Percentiles rank a stretch among this genome's conserved stretches.
Conservation (phyloP, 2,888 invertebrate genomes). For the Conchocele bisecta region DNA sequence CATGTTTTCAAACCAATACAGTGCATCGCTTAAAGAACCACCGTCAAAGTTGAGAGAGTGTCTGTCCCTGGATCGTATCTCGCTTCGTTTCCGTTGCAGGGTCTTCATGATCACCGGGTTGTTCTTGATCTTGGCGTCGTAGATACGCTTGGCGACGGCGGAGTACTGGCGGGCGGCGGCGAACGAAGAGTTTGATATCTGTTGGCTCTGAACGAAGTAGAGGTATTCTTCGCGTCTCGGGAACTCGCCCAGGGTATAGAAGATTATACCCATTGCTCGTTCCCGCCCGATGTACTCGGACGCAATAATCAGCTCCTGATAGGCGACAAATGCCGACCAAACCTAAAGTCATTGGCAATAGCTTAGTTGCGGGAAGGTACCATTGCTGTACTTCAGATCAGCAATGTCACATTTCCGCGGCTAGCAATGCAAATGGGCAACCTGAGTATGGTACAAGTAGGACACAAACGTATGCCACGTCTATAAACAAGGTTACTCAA, state of each 20-base stretch:
- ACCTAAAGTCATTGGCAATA: no score
- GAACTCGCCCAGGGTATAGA: slow-evolving; percentile 65
- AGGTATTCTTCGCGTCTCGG: slow-evolving; percentile 60
- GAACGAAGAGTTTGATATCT: slow-evolving; percentile 65
- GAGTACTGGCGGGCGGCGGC: slow-evolving; percentile 64
- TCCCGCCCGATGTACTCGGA: slow-evolving; percentile 71
- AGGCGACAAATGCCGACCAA: slow-evolving; percentile 69
- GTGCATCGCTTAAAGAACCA: slow-evolving; percentile 59
- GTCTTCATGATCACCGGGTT: slow-evolving; percentile 23
- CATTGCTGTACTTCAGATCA: no score
- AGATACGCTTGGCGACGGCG: slow-evolving; percentile 57
- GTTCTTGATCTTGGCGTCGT: slow-evolving; percentile 39
- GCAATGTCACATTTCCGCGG: no score
- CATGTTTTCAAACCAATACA: slow-evolving; percentile 72
- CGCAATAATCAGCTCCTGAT: slow-evolving; percentile 66
- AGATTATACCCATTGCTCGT: slow-evolving; percentile 65
- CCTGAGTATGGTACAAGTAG: no score
- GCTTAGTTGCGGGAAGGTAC: no score
- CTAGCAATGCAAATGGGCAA: no score
- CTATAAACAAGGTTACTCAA: no score
- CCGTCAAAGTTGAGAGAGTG: slow-evolving; percentile 25
- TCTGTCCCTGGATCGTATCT: slow-evolving; percentile 57
- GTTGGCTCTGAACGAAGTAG: slow-evolving; percentile 62
- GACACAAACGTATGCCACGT: no score
- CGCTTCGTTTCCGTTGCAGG: slow-evolving; percentile 54